These are phyloP conservation scores for Penaeus monodon DNA, from an alignment of 2,888 invertebrate genomes.

Conservation along the genomic window DNA sequence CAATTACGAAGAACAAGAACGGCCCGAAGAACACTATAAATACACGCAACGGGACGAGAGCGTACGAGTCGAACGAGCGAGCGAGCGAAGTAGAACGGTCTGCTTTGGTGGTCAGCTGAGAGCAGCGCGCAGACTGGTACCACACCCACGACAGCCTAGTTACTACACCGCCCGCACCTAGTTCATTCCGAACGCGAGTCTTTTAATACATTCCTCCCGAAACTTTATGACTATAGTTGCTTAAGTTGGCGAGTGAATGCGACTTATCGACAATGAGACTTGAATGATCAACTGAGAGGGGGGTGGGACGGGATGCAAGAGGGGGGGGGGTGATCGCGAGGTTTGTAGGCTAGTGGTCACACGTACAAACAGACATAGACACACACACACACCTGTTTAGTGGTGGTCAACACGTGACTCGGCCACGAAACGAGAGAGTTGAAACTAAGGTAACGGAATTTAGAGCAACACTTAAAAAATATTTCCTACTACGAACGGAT, in stretches of 20 bases:
- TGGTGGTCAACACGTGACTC: not conserved
- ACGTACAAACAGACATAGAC: not conserved
- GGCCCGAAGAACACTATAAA: not conserved
- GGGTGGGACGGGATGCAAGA: not conserved
- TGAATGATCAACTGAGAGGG: not conserved
- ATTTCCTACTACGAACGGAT: no score
- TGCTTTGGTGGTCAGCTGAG: constrained; percentile 16
- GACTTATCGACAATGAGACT: no score
- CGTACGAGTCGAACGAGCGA: not conserved
- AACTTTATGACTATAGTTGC: no score
- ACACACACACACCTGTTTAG: constrained; percentile 2
- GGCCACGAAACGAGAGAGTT: no score
- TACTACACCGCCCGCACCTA: not conserved
- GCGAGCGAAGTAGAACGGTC: constrained; percentile 1
- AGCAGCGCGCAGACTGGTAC: not conserved
- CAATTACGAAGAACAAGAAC: no score
- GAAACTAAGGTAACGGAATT: no score
- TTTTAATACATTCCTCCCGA: no score
- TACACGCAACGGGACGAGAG: no score
- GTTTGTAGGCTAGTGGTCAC: constrained; percentile 19
- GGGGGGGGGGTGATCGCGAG: no score
- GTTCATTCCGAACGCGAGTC: not conserved
- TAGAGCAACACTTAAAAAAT: no score
- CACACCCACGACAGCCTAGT: not conserved
- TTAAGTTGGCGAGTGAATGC: no score